phyloP scores from a whole-genome alignment of 2,113 vertebrate genomes.

The Copsychus sechellarum region DNA sequence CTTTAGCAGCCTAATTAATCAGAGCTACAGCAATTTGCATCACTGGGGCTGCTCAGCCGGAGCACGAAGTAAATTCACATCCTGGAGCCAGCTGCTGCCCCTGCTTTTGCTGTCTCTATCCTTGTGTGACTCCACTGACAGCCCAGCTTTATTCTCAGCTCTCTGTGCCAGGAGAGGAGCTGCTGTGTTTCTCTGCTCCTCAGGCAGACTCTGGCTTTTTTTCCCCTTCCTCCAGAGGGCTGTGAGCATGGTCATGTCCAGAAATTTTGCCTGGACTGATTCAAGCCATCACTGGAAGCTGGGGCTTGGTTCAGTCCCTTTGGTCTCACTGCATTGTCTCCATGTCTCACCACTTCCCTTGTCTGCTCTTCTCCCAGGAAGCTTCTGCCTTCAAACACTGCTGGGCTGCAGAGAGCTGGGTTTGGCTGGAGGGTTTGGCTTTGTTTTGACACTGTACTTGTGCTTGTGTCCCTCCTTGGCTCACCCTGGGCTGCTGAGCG shows the following conservation, averaged over 20 bases:
- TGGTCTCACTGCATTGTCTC: neutral
- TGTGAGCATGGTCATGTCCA: neutral
- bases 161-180: fast-evolving
- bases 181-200: neutral
- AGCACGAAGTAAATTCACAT: neutral
- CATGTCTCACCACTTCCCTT: neutral
- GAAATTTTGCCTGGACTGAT: neutral
- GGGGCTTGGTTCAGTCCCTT: fast-evolving
- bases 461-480: neutral
- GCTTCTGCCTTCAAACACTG: fast-evolving
- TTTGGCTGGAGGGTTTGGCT: neutral
- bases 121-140: neutral
- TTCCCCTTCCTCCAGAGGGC: neutral
- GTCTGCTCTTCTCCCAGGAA: neutral
- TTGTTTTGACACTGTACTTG: neutral
- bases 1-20: conserved; percentile 31
- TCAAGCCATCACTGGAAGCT: neutral
- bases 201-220: neutral
- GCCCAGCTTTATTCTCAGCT: neutral
- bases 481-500: neutral
- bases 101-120: neutral
- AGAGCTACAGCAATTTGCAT: conserved; percentile 26
- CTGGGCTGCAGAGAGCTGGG: neutral
- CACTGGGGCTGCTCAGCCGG: neutral
- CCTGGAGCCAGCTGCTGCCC: neutral